Evolutionary conservation across 2,888 invertebrate species (phyloP).

Genomic region (Leistus spinibarbis): DNA sequence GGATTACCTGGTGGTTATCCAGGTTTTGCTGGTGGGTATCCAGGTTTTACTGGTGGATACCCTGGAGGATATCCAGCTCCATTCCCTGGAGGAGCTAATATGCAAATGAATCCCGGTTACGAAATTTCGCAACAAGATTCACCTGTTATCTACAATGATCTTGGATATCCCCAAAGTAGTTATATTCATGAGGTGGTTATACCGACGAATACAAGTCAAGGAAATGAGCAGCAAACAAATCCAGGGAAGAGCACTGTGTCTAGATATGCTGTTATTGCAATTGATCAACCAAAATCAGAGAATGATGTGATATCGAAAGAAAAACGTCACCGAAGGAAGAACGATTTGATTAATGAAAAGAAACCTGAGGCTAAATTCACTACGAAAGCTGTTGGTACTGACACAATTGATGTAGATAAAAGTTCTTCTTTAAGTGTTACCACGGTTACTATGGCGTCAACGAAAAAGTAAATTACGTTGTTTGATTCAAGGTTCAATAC

Average conservation of each 20-base stretch:
- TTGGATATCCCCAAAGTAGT: constrained; percentile 6
- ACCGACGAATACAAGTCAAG: background rate
- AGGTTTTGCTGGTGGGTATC: background rate
- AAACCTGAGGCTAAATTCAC: constrained; percentile 14
- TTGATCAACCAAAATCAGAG: constrained; percentile 16
- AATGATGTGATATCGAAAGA: constrained; percentile 14
- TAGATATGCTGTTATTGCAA: constrained; percentile 29
- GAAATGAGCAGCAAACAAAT: background rate
- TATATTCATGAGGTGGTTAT: constrained; percentile 23
- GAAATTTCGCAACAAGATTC: constrained; percentile 1
- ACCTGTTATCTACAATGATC: background rate
- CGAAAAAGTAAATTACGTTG: constrained; percentile 8
- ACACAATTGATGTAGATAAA: constrained; percentile 1
- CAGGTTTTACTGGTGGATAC: constrained; percentile 4
- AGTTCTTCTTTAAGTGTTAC: constrained; percentile 25
- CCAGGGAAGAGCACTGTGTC: background rate
- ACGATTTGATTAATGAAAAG: background rate
- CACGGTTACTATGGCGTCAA: constrained; percentile 3
- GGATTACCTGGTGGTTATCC: background rate
- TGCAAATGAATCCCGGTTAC: background rate
- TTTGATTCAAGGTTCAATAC: constrained; percentile 15
- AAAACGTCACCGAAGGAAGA: constrained; percentile 2
- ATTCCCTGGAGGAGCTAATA: background rate
- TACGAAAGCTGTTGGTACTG: background rate
- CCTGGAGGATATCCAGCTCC: background rate